Evolutionary conservation across 2,888 invertebrate genomes (phyloP), one percentile per base, ranked within the genome.

Genomic region (Hydriomena furcata): DNA sequence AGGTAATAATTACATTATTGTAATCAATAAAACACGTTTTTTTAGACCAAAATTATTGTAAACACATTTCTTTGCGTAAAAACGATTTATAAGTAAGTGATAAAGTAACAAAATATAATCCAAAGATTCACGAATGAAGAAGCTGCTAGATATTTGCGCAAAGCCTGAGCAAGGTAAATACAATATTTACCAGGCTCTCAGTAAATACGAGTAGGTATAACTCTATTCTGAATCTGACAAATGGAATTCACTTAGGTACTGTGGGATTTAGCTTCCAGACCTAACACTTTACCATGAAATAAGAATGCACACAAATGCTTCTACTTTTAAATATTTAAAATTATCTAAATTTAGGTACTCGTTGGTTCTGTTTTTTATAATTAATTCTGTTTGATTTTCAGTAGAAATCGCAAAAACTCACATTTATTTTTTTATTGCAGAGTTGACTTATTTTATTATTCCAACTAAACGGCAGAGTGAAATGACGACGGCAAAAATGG

Each of bases 131-230:
- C 2, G 24, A 17, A 23, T 23, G 21, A 17, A 12, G 8, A 2
- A 30, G 30, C 27, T n/a, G 27, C 10, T 21, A 5, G 35, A n/a
- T 37, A 49, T 49, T 42, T 43, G 31, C 31, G 8, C 42, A 37
- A 49, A 49, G 42, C 37, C 21, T 20, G 27, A 37, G 12, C 49
- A 32, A 37, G 42, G 42, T 37, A 49, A 49, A 37, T 12, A 43
- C 20, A 31, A 31, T 37, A 36, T 35, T 36, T 48, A 17, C 36
- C 20, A 35, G 31, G 17, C 48, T 21, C 48, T 42, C 31, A 10
- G 41, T 42, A 48, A 36, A 42, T n/a, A n/a, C n/a, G n/a, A 17
- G 17, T 37, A 37, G 25, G 24, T 45, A 32, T 43, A 37, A 32
- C 45, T 45, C 37, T 11, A 37, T 31, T 31, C 42, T 43, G 25